Conservation (phyloP, 2,797 vertebrate species). For the Denticeps clupeoides region DNA sequence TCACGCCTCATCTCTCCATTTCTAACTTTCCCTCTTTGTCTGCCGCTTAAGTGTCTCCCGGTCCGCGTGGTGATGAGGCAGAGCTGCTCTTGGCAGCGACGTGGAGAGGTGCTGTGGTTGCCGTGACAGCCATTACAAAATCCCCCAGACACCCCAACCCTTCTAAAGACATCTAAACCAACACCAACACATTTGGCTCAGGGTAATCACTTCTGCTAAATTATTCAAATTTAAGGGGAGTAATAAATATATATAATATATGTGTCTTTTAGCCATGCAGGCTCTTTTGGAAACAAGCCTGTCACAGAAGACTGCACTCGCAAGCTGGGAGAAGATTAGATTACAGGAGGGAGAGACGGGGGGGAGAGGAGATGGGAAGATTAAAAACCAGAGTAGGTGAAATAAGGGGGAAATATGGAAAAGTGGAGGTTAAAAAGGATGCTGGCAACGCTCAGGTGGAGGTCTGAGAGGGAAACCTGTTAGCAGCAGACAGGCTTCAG, state of each 20-base stretch:
- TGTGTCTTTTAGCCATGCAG: constrained; percentile 51
- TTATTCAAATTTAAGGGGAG: constrained; percentile 66
- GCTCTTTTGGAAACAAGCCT: constrained; percentile 50
- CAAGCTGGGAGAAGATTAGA: constrained; percentile 66
- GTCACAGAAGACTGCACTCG: constrained; percentile 67
- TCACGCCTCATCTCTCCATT: too few species aligned
- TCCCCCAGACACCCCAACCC: not conserved
- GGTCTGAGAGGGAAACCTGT: constrained; percentile 27
- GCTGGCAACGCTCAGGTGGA: constrained; percentile 32
- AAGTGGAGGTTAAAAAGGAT: not conserved
- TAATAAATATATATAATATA: constrained; percentile 34
- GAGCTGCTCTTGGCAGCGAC: not conserved
- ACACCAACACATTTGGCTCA: constrained; percentile 9
- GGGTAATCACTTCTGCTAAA: constrained; percentile 58
- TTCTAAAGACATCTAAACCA: not conserved
- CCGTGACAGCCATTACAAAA: constrained; percentile 6
- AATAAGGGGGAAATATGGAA: too few species aligned
- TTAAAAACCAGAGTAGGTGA: too few species aligned
- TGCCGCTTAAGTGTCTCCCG: not conserved
- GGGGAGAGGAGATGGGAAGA: too few species aligned
- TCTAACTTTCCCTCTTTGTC: not conserved
- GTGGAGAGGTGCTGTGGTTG: not conserved
- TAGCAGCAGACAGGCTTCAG: constrained; percentile 29
- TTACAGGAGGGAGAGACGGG: constrained; percentile 38
- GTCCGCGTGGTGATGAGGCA: not conserved